Base-by-base conservation (phyloP, 2,797 vertebrate species). In the Lateolabrax maculatus region DNA sequence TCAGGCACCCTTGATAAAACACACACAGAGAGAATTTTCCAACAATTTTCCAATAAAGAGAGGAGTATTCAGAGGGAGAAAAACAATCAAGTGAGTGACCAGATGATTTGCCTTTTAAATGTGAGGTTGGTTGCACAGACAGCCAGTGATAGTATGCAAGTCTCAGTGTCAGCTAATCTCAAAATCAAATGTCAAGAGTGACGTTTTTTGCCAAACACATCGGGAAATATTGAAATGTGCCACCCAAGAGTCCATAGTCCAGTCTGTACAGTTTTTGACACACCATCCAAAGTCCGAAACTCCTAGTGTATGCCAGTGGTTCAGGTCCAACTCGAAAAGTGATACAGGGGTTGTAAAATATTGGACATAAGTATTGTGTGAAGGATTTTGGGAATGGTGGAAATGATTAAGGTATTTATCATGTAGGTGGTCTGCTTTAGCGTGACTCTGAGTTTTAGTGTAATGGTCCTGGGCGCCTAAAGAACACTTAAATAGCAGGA, bases 391-490 rank as follows among this genome's bases (percentile, higher is more conserved):
- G 52, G 64, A 73, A 69, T 5, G 18, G 34, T 60, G 48, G 46
- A 61, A 81, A 73, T 64, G 19, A 71, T 68, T 68, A 63, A 76
- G 62, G 63, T 64, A 81, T 70, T 85, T 79, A 85, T 79, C 67
- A 13, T 74, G 10, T 67, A 81, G 80, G 89, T 82, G 82, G 84
- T 90, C 78, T 74, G 71, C 46, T 48, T 61, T 57, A 68, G 75
- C 48, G 51, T 82, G 72, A 69, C 67, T 71, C 58, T 70, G 19
- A 62, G 49, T 70, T 83, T 79, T 43, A 27, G 68, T 27, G 29
- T 84, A 77, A 81, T 76, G 64, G 37, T 61, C n/a, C 41, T 58
- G 41, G 67, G 77, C 49, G 39, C 70, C 67, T 72, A 49, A 72
- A 85, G 60, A 83, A 81, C 82, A 75, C 69, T 83, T 75, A 77